Conservation (phyloP, 2,113 vertebrate species). For the Cryptoleucopteryx plumbea region DNA sequence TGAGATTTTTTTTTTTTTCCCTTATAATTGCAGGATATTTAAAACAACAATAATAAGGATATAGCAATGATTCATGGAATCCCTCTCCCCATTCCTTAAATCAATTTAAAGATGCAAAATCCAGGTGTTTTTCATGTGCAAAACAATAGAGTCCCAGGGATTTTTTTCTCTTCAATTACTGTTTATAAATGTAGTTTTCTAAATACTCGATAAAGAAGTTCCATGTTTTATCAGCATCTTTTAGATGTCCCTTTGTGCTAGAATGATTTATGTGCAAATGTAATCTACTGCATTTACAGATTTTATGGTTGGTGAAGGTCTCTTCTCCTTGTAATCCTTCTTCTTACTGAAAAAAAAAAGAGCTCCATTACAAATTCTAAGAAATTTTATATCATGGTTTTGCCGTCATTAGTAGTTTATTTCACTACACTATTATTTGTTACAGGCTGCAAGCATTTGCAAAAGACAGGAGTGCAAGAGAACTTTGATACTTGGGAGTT, state of each 20-base stretch:
- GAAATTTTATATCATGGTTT: neutral
- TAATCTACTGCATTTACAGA: neutral
- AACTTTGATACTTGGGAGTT: neutral
- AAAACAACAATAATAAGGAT: neutral
- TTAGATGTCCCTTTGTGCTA: neutral
- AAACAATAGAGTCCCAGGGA: neutral
- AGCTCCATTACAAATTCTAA: neutral
- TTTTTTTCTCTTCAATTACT: neutral
- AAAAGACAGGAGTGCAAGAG: neutral
- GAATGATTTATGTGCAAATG: neutral
- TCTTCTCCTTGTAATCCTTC: neutral
- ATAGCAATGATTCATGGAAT: neutral
- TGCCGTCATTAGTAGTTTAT: neutral
- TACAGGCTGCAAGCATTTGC: neutral
- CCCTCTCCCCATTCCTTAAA: neutral
- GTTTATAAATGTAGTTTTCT: neutral
- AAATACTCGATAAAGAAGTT: neutral
- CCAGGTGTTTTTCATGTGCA: neutral
- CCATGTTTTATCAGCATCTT: neutral
- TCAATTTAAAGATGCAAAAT: neutral
- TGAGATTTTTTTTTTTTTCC: neutral
- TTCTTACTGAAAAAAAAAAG: neutral
- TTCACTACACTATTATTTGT: neutral
- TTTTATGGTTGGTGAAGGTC: neutral
- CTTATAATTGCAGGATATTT: neutral